phyloP scores from a whole-genome alignment of 1,140 invertebrate genomes.

The Olivierus martensii region DNA sequence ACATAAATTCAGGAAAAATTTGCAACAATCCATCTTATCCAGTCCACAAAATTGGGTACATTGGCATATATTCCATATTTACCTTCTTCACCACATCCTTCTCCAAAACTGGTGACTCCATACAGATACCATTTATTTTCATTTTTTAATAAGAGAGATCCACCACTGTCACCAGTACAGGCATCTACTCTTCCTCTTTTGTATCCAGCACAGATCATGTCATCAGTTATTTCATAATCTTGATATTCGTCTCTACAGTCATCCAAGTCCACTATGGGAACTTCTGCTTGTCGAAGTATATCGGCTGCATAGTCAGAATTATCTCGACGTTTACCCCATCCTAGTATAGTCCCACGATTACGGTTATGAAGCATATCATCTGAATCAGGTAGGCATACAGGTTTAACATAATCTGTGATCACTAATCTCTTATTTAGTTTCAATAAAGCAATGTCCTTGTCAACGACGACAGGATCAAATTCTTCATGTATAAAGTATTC shows the following conservation, averaged over 20 bases:
- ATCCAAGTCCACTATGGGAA: conserved; percentile 36
- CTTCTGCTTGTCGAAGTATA: conserved; percentile 54
- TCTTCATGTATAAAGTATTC: conserved; percentile 61
- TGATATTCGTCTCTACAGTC: conserved; percentile 37
- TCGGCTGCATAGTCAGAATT: conserved; percentile 54
- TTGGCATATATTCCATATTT: conserved; percentile 24
- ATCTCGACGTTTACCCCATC: conserved; percentile 29
- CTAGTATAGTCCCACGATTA: conserved; percentile 31
- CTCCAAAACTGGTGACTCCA: conserved; percentile 24
- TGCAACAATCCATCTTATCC: conserved; percentile 1
- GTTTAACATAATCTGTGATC: conserved; percentile 25
- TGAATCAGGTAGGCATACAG: conserved; percentile 48
- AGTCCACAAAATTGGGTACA: conserved; percentile 14
- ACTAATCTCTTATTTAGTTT: conserved; percentile 35
- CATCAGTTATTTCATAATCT: conserved; percentile 39
- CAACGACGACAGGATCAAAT: conserved; percentile 73
- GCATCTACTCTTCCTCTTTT: conserved; percentile 37
- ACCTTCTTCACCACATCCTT: conserved; percentile 19
- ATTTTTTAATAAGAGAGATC: conserved; percentile 46
- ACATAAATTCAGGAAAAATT: too few relatives aligned
- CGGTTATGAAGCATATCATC: conserved; percentile 37
- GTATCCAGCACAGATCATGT: conserved; percentile 47
- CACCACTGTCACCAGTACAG: conserved; percentile 49
- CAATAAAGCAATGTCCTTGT: conserved; percentile 81
- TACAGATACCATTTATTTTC: conserved; percentile 33